Conservation (phyloP, 2,888 invertebrate genomes). For the Sphaerolaimus hirsutus region DNA sequence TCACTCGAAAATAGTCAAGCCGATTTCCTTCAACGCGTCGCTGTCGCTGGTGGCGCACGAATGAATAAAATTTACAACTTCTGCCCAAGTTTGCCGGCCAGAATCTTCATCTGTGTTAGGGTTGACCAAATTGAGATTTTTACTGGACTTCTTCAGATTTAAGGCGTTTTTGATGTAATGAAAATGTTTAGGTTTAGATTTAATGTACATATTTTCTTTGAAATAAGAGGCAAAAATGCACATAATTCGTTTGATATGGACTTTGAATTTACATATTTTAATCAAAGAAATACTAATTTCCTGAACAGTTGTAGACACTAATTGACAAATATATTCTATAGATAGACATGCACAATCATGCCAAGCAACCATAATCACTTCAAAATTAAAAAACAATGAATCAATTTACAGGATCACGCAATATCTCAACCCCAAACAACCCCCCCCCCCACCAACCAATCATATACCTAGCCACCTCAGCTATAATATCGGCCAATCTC, state of each 20-base stretch:
- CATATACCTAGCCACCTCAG: slow-evolving; percentile 79
- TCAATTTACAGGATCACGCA: too few relatives aligned
- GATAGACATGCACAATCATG: too few relatives aligned
- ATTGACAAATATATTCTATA: too few relatives aligned
- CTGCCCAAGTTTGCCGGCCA: slow-evolving; percentile 32
- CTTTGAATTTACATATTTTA: not conserved
- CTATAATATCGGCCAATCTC: slow-evolving; percentile 78
- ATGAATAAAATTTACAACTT: slow-evolving; percentile 71
- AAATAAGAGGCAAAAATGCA: too few relatives aligned
- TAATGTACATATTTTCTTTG: too few relatives aligned
- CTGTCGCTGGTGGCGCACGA: slow-evolving; percentile 66
- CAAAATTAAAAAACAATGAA: too few relatives aligned
- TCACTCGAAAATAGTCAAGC: slow-evolving; percentile 75
- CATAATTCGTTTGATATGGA: not conserved
- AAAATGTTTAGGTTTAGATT: too few relatives aligned
- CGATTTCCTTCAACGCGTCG: slow-evolving; percentile 63
- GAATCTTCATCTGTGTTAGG: slow-evolving; percentile 16
- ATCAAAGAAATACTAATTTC: not conserved
- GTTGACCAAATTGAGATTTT: too few relatives aligned
- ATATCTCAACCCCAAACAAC: not conserved
- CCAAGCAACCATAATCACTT: too few relatives aligned
- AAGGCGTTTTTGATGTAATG: too few relatives aligned
- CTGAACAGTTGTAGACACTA: too few relatives aligned
- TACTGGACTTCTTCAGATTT: too few relatives aligned
- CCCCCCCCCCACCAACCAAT: slow-evolving; percentile 31